Evolutionary conservation across 2,888 invertebrate species (phyloP).

Genomic region (Xanthia togata): DNA sequence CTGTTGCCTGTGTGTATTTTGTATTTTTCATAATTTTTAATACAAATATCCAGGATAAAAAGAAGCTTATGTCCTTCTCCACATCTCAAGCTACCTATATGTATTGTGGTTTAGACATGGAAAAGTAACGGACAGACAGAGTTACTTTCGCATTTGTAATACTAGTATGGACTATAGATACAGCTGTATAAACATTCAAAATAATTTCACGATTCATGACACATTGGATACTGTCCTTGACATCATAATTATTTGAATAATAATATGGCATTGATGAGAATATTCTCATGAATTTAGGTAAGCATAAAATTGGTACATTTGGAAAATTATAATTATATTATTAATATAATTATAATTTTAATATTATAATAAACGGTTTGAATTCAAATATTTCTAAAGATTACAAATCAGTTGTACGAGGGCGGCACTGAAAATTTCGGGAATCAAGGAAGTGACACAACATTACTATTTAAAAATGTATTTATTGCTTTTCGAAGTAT

Average conservation of each 20-base stretch:
- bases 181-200: constrained; percentile 22
- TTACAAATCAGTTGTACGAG: no score
- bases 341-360: no score
- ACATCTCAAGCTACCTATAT: background rate
- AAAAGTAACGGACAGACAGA: background rate
- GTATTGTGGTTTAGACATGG: background rate
- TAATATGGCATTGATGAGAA: constrained; percentile 7
- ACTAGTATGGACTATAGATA: background rate
- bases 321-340: background rate
- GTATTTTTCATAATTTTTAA: background rate
- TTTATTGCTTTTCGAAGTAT: no score
- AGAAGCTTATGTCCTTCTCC: background rate
- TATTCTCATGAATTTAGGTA: constrained; percentile 9
- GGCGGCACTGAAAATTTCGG: no score
- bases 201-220: background rate
- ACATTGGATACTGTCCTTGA: constrained; percentile 29
- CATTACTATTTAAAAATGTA: no score
- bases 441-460: no score
- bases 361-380: no score
- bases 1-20: background rate
- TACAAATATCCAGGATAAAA: background rate
- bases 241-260: constrained; percentile 18
- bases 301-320: background rate
- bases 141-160: background rate
- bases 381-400: no score